Conservation (phyloP, 2,113 vertebrate genomes). For the Donacobius atricapilla region DNA sequence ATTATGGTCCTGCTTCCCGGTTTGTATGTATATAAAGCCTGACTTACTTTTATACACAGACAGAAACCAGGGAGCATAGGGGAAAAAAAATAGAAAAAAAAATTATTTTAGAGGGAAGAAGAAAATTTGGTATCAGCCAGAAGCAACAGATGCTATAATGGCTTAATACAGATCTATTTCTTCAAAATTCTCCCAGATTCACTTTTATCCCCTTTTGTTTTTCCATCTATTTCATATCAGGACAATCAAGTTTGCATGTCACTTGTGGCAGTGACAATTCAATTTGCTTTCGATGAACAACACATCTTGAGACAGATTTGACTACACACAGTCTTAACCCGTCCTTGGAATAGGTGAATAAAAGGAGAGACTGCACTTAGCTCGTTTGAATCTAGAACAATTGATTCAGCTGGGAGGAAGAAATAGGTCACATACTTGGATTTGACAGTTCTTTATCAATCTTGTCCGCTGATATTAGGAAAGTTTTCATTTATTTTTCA, state of each 20-base stretch:
- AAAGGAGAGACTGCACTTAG: background rate
- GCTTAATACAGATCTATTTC: background rate
- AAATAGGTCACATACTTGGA: background rate
- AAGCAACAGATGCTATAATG: background rate
- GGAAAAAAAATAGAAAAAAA: background rate
- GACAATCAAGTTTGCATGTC: background rate
- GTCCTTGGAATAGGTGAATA: background rate
- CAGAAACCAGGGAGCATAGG: background rate
- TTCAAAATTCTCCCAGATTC: background rate
- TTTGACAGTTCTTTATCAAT: background rate
- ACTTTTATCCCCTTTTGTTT: background rate
- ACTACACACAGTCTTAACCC: background rate
- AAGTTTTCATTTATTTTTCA: background rate
- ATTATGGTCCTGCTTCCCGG: background rate
- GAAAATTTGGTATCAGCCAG: background rate
- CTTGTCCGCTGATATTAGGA: background rate
- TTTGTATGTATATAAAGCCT: background rate
- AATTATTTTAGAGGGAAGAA: background rate
- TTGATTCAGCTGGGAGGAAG: background rate
- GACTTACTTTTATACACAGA: background rate
- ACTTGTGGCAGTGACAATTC: background rate
- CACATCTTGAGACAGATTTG: background rate
- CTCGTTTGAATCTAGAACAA: background rate
- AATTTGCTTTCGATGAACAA: background rate
- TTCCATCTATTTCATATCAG: background rate